Conservation (phyloP, 2,797 vertebrate species). For the Coracias cyanogaster region DNA sequence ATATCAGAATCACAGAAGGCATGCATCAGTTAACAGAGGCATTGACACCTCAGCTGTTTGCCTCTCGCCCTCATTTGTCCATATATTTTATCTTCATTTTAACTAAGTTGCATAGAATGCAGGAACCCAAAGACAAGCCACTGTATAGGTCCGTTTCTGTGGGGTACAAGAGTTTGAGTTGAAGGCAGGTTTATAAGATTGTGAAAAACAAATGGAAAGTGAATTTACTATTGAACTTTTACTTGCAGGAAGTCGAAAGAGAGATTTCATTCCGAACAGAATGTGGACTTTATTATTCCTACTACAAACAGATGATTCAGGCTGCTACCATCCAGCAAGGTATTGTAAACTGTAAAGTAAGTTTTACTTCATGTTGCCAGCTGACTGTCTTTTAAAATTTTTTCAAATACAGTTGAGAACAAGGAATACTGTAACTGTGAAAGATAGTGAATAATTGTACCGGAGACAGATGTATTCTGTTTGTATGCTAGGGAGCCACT, state of each 20-base stretch:
- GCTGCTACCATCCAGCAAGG: constrained; percentile 92
- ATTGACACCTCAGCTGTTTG: not conserved
- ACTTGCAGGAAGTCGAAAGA: constrained; percentile 94
- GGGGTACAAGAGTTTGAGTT: not conserved
- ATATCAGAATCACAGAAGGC: not conserved
- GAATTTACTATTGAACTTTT: constrained; percentile 25
- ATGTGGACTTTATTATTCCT: constrained; percentile 98
- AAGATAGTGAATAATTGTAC: not conserved
- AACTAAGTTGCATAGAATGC: not conserved
- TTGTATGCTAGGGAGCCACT: not conserved
- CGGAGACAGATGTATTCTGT: not conserved
- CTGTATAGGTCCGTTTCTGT: not conserved
- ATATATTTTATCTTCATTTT: not conserved
- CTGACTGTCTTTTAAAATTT: not conserved
- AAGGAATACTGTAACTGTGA: not conserved
- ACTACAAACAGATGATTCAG: constrained; percentile 96
- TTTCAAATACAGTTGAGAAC: not conserved
- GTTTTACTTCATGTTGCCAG: not conserved
- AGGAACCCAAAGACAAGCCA: not conserved
- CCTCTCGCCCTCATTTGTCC: not conserved
- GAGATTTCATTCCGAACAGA: constrained; percentile 99
- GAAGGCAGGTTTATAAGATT: not conserved
- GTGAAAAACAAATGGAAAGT: not conserved
- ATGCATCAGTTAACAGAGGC: not conserved
- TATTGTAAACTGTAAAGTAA: constrained; percentile 77